These are phyloP conservation scores for Homarus americanus DNA, from an alignment of 1,140 invertebrate species.

Conservation along the genomic window DNA sequence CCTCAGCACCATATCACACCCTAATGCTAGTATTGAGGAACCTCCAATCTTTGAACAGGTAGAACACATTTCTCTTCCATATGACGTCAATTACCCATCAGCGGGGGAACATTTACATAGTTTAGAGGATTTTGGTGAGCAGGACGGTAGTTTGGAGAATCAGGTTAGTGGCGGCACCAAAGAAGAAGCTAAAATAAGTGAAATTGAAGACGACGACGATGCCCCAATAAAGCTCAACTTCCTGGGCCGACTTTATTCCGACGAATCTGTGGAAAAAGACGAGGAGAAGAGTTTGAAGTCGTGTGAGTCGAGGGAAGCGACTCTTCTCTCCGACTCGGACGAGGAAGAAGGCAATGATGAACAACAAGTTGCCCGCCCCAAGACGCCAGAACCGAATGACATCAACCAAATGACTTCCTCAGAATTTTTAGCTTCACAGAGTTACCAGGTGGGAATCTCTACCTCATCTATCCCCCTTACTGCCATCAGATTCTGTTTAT, in stretches of 20 bases:
- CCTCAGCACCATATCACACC: conserved; percentile 53
- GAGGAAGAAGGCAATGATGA: background rate
- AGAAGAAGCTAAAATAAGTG: conserved; percentile 37
- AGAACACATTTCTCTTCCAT: conserved; percentile 66
- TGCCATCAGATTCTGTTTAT: background rate
- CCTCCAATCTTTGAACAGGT: conserved; percentile 34
- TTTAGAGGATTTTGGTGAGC: conserved; percentile 34
- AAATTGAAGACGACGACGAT: conserved; percentile 55
- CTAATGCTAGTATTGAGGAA: conserved; percentile 52
- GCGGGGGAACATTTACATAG: conserved; percentile 38
- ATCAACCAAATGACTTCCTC: conserved; percentile 46
- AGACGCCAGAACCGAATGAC: background rate
- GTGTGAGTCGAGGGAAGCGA: conserved; percentile 28
- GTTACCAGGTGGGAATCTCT: conserved; percentile 51
- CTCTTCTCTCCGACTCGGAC: conserved; percentile 42
- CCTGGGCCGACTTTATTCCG: conserved; percentile 48
- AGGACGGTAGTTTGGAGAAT: background rate
- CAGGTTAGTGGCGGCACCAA: background rate
- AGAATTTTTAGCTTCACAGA: conserved; percentile 53
- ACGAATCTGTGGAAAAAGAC: conserved; percentile 50
- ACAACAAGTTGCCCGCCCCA: background rate
- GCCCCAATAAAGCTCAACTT: conserved; percentile 59
- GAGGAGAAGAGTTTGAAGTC: conserved; percentile 2
- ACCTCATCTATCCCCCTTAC: no score
- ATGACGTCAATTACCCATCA: conserved; percentile 57